Evolutionary conservation across 2,113 vertebrate genomes (phyloP), one percentile per base, ranked within the genome.

Genomic region (Lepidothrix coronata): DNA sequence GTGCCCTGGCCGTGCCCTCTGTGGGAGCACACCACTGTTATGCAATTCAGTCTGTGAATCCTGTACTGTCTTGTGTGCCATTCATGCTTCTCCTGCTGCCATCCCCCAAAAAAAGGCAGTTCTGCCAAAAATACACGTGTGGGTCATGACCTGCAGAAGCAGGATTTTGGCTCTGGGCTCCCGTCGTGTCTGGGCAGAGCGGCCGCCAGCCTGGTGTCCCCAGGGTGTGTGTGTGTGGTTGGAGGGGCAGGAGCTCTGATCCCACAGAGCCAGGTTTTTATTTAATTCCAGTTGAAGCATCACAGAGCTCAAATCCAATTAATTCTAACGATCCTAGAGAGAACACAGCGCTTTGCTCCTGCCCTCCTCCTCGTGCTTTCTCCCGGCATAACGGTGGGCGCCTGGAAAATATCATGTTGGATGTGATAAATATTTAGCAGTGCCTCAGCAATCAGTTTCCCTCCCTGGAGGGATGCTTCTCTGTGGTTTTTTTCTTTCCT

Each of bases 131-230:
- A 71, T 65, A 41, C 44, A 6, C 4, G 0, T 31, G 67, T 63
- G 33, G 43, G 25, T 65, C 0, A 0, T 49, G 91, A 78, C 74
- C 70, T 71, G 94, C 65, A 55, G 67, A 15, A 48, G 61, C 82
- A 22, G 54, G 39, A 52, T 54, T 71, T 62, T 72, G 76, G 21
- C n/a, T 62, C 17, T 2, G 22, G 77, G 75, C 66, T 92, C 39
- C 67, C 0, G 0, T 31, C 0, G 0, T 23, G 20, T 27, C 70
- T 4, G 5, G 63, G 41, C n/a, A 82, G 58, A 55, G 72, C 41
- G 24, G 67, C 35, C 33, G 7, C 48, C 55, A 39, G 51, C 30
- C 59, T 37, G 59, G 8, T 48, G 73, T 35, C 62, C 37, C 71
- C 57, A 22, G 81, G 33, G 48, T 14, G 71, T 41, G 39, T 46